Percentiles rank a stretch among this genome's conserved stretches.
phyloP scores from a whole-genome alignment of 2,888 invertebrate species.

The Chalcosyrphus nemorum region DNA sequence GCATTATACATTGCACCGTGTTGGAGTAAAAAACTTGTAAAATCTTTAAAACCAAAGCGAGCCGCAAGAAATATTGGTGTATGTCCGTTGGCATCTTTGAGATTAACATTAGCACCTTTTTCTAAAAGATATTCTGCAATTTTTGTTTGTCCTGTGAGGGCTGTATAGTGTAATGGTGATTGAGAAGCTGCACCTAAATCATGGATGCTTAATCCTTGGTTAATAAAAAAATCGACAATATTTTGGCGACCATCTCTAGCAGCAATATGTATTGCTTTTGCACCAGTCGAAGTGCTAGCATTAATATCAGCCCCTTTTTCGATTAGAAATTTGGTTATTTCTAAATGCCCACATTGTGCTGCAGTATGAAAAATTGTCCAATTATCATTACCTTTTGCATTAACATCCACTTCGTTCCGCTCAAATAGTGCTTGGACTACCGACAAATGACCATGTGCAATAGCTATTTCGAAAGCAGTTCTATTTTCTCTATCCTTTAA shows the following conservation, averaged over 20 bases:
- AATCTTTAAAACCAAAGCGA: not conserved
- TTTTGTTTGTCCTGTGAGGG: slow-evolving; percentile 70
- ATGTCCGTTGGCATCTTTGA: not conserved
- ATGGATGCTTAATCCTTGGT: slow-evolving; percentile 36
- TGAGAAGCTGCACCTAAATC: not conserved
- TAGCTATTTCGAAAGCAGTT: slow-evolving; percentile 31
- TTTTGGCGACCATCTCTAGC: slow-evolving; percentile 18
- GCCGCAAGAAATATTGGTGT: slow-evolving; percentile 38
- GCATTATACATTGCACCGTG: slow-evolving; percentile 23
- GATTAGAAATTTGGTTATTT: slow-evolving; percentile 18
- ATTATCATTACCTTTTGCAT: not conserved
- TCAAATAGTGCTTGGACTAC: slow-evolving; percentile 28
- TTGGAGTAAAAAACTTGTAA: slow-evolving; percentile 31
- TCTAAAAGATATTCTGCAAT: not conserved
- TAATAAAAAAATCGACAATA: slow-evolving; percentile 20
- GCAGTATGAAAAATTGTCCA: slow-evolving; percentile 35
- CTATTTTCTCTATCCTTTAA: slow-evolving; percentile 9
- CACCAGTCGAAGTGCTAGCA: not conserved
- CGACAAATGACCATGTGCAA: slow-evolving; percentile 26
- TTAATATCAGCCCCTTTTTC: slow-evolving; percentile 3
- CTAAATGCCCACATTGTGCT: slow-evolving; percentile 6
- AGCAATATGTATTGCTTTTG: slow-evolving; percentile 24
- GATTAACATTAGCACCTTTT: slow-evolving; percentile 15
- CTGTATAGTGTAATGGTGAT: slow-evolving; percentile 58
- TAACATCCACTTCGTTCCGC: slow-evolving; percentile 8